A percentile compares a stretch with the other conserved stretches of the same genome.
These are phyloP conservation scores for Psittacula cyanocephala DNA, from an alignment of 2,113 vertebrate genomes.

Conservation along the genomic window DNA sequence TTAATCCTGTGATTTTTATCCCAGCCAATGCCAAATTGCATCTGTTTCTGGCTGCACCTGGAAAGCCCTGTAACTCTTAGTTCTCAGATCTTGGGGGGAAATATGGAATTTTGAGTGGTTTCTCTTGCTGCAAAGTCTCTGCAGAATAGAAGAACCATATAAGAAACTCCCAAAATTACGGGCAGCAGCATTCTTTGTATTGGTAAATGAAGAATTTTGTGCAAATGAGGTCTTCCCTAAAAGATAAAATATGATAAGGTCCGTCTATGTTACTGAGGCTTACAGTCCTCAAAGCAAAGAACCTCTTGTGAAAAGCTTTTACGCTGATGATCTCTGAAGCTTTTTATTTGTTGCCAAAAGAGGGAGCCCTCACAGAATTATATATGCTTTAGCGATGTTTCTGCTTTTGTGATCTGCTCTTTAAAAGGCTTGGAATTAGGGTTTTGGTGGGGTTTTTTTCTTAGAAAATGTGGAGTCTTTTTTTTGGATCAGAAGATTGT, in stretches of 20 bases:
- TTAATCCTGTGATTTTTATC: conserved; percentile 31
- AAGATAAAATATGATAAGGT: neutral
- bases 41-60: neutral
- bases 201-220: neutral
- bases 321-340: neutral
- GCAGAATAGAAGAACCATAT: neutral
- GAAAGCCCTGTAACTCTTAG: neutral
- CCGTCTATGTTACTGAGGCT: neutral
- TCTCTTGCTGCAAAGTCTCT: neutral
- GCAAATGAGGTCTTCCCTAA: neutral
- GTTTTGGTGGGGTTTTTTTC: neutral
- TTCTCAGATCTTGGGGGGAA: neutral
- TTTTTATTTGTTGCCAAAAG: conserved; percentile 53
- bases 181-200: neutral
- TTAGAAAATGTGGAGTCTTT: neutral
- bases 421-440: neutral
- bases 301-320: neutral
- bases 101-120: neutral
- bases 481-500: neutral
- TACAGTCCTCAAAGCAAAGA: neutral
- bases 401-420: neutral
- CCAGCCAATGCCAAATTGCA: neutral
- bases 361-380: conserved; percentile 61
- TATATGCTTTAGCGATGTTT: neutral
- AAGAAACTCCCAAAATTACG: neutral